phyloP scores from a whole-genome alignment of 92 coral and sea anemone species.

The Micromussa lordhowensis region DNA sequence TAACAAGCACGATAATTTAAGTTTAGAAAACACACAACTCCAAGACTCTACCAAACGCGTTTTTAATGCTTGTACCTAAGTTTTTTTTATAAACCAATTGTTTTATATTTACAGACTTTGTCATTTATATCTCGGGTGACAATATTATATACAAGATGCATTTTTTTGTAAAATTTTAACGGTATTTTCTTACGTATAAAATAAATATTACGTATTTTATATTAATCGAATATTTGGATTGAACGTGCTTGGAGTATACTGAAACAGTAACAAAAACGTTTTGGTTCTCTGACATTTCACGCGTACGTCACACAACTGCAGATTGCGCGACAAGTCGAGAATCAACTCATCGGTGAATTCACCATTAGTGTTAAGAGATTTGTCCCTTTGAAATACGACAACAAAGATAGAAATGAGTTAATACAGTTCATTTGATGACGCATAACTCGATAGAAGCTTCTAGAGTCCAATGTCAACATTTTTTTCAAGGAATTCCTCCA shows the following conservation, averaged over 20 bases:
- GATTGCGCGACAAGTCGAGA: background rate
- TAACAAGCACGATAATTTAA: background rate
- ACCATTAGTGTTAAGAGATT: background rate
- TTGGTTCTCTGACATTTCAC: background rate
- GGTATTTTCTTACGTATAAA: constrained; percentile 34
- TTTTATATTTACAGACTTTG: constrained; percentile 67
- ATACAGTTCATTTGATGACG: constrained; percentile 30
- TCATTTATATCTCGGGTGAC: constrained; percentile 49
- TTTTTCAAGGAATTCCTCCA: background rate
- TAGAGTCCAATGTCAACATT: constrained; percentile 14
- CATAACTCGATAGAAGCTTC: background rate
- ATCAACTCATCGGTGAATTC: background rate
- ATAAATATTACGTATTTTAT: constrained; percentile 64
- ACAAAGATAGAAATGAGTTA: constrained; percentile 16
- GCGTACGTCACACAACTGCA: background rate
- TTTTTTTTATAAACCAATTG: constrained; percentile 18
- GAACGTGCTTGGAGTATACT: background rate
- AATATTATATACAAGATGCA: constrained; percentile 60
- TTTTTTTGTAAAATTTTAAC: constrained; percentile 38
- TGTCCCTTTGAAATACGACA: background rate
- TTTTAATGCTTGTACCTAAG: constrained; percentile 47
- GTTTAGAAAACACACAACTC: background rate
- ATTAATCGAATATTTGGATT: constrained; percentile 22
- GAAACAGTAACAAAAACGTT: constrained; percentile 25
- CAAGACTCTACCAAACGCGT: constrained; percentile 31